Evolutionary conservation across 2,888 invertebrate species (phyloP).

Genomic region (Amphipoea lucens): DNA sequence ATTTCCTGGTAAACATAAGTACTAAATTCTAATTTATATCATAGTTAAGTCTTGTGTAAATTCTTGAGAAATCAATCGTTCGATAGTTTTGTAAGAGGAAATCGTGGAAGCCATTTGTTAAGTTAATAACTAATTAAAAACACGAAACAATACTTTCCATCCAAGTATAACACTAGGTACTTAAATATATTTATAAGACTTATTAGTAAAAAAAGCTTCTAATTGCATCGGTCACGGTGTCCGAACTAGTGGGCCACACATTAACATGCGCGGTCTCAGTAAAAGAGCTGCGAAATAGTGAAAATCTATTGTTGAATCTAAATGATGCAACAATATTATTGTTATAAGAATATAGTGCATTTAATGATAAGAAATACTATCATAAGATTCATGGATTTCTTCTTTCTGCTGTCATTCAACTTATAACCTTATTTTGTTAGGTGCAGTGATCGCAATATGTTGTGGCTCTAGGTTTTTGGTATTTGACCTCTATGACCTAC

Average conservation of each 20-base stretch:
- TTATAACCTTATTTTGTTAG: background rate
- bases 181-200: slow-evolving; percentile 47
- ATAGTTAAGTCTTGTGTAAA: background rate
- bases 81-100: slow-evolving; percentile 17
- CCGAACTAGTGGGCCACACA: slow-evolving; percentile 77
- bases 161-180: slow-evolving; percentile 20
- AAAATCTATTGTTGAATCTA: slow-evolving; percentile 74
- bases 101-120: slow-evolving; percentile 8
- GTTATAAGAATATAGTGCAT: slow-evolving; percentile 5
- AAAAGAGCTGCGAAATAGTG: slow-evolving; percentile 70
- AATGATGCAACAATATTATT: slow-evolving; percentile 71
- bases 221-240: slow-evolving; percentile 78
- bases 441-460: background rate
- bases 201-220: slow-evolving; percentile 68
- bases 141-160: slow-evolving; percentile 51
- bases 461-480: background rate
- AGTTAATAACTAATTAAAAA: slow-evolving; percentile 29
- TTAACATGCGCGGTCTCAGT: slow-evolving; percentile 75
- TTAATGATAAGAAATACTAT: slow-evolving; percentile 1
- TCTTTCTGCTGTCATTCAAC: background rate
- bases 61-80: slow-evolving; percentile 5
- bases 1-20: background rate
- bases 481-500: background rate
- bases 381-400: background rate
- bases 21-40: background rate